These are phyloP conservation scores for Ethmia dodecea DNA, from an alignment of 2,888 invertebrate species.

Conservation along the genomic window DNA sequence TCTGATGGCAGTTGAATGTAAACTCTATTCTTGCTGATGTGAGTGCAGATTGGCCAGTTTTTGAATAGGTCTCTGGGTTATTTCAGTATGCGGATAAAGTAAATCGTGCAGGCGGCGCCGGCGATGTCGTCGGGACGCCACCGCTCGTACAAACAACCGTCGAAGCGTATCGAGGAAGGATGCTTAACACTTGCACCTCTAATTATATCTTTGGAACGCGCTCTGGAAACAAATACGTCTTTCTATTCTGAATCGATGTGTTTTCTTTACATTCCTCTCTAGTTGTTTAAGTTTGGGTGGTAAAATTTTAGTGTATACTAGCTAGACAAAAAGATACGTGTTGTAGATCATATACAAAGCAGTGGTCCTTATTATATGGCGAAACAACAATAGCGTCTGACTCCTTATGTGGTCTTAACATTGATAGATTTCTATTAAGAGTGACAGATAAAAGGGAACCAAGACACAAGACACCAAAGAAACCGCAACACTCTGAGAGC, in stretches of 20 bases:
- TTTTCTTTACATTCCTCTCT: slow-evolving; percentile 19
- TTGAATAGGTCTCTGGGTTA: slow-evolving; percentile 26
- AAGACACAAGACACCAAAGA: slow-evolving; percentile 23
- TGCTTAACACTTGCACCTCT: slow-evolving; percentile 70
- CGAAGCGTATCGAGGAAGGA: slow-evolving; percentile 70
- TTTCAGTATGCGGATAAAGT: slow-evolving; percentile 32
- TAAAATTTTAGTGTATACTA: no score
- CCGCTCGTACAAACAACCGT: slow-evolving; percentile 56
- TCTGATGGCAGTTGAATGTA: slow-evolving; percentile 13
- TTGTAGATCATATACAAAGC: no score
- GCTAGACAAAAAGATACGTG: no score
- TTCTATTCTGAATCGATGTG: slow-evolving; percentile 28
- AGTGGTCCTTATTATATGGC: no score
- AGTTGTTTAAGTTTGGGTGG: slow-evolving; percentile 1
- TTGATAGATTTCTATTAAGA: no score
- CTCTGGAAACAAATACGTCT: slow-evolving; percentile 57
- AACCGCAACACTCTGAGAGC: slow-evolving; percentile 17
- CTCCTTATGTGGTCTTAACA: no score
- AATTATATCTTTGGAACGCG: slow-evolving; percentile 64
- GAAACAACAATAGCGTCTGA: no score
- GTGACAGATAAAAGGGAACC: background rate
- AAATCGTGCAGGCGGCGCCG: slow-evolving; percentile 71
- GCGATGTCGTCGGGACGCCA: slow-evolving; percentile 64
- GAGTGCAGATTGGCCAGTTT: slow-evolving; percentile 23
- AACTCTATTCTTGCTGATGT: slow-evolving; percentile 21